These are phyloP conservation scores for Schizopygopsis malacanthus DNA, from an alignment of 2,797 vertebrate genomes.

Conservation along the genomic window DNA sequence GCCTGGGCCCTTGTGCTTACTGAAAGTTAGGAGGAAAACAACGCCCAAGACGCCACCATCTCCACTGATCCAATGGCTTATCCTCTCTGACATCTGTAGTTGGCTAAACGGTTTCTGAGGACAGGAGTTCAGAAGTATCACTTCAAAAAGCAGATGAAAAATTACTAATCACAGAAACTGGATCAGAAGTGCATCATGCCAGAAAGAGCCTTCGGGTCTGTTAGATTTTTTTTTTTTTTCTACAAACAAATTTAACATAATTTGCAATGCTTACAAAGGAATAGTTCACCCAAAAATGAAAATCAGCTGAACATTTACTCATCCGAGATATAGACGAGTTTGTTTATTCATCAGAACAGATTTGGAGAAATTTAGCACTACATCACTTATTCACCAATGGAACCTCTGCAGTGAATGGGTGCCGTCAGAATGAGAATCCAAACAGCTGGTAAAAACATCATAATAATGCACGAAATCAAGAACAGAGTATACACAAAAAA, in stretches of 20 bases:
- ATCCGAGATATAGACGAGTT: not conserved
- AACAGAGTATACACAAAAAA: not conserved
- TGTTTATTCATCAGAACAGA: not conserved
- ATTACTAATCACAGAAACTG: not conserved
- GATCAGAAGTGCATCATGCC: not conserved
- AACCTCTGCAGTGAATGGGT: not conserved
- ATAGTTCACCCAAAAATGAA: not conserved
- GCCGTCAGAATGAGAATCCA: not conserved
- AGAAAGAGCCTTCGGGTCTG: not conserved
- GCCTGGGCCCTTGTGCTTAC: not conserved
- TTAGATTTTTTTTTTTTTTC: not conserved
- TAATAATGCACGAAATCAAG: not conserved
- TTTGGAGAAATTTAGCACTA: not conserved
- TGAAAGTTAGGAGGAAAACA: conserved; percentile 21
- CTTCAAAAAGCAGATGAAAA: conserved; percentile 20
- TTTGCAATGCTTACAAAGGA: not conserved
- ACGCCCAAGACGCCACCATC: not conserved
- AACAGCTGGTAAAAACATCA: not conserved
- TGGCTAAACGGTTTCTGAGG: conserved; percentile 28
- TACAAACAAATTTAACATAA: not conserved
- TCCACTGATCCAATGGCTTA: conserved; percentile 18
- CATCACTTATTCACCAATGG: not conserved
- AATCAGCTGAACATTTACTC: not conserved
- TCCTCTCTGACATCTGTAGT: conserved; percentile 36
- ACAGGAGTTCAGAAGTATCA: conserved; percentile 3